Percentiles rank a stretch among this genome's conserved stretches.
These are phyloP conservation scores for Lasioglossum figueresi DNA, from an alignment of 2,888 invertebrate species.

Conservation along the genomic window DNA sequence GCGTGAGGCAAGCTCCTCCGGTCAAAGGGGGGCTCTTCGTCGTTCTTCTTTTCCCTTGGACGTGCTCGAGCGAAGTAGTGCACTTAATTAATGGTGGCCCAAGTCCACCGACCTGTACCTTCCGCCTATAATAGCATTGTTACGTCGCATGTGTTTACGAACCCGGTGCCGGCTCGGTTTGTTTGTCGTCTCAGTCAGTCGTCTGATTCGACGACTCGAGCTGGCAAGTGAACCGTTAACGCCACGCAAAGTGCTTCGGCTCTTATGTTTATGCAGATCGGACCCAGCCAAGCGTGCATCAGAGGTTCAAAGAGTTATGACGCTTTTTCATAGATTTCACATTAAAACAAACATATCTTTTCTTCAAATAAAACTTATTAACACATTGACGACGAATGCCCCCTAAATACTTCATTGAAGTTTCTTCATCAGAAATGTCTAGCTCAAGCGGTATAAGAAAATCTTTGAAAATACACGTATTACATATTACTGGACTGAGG, in stretches of 20 bases:
- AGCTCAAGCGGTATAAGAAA: too few species aligned
- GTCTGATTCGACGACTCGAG: slow-evolving; percentile 44
- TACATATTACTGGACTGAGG: too few species aligned
- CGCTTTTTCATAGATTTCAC: background rate
- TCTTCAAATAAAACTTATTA: background rate
- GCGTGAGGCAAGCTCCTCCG: slow-evolving; percentile 14
- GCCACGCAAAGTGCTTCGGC: slow-evolving; percentile 26
- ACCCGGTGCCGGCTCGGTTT: slow-evolving; percentile 23
- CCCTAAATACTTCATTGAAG: background rate
- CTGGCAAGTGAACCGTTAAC: slow-evolving; percentile 68
- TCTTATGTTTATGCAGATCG: slow-evolving; percentile 18
- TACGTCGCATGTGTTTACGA: slow-evolving; percentile 40
- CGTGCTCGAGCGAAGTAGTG: slow-evolving; percentile 47
- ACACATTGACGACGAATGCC: background rate
- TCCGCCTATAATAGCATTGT: slow-evolving; percentile 51
- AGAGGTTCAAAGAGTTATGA: background rate
- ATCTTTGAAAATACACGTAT: too few species aligned
- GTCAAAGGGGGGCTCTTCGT: background rate
- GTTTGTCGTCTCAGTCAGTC: slow-evolving; percentile 36
- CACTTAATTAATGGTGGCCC: slow-evolving; percentile 59
- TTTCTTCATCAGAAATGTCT: too few species aligned
- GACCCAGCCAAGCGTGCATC: slow-evolving; percentile 25
- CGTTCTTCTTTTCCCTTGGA: slow-evolving; percentile 28
- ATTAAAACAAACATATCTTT: background rate
- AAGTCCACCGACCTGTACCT: background rate